Percentiles rank a stretch among this genome's conserved stretches.
Evolutionary conservation across 2,113 vertebrate species (phyloP).

Genomic region (Phylloscopus trochiloides): DNA sequence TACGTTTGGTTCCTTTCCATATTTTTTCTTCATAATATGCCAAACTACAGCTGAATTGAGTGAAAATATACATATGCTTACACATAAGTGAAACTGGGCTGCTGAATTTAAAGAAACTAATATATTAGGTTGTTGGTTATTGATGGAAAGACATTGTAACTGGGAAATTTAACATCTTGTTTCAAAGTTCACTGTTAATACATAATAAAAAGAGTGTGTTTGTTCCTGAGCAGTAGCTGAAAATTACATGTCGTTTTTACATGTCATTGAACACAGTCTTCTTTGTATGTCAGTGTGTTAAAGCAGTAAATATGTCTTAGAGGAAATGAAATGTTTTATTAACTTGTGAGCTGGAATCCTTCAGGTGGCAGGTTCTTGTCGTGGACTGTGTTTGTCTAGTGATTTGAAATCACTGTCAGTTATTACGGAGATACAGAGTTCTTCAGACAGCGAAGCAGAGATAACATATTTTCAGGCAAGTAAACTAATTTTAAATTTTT

Average conservation of each 20-base stretch:
- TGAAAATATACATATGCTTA: not conserved
- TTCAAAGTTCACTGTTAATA: not conserved
- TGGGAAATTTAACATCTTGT: not conserved
- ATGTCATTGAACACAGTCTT: rapidly evolving
- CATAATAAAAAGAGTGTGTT: not conserved
- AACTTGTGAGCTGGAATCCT: not conserved
- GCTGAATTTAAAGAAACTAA: not conserved
- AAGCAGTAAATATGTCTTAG: not conserved
- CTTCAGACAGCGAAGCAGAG: constrained; percentile 71
- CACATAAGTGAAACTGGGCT: not conserved
- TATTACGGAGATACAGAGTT: constrained; percentile 80
- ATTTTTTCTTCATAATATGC: not conserved
- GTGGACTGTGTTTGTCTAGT: constrained; percentile 89
- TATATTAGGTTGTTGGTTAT: not conserved
- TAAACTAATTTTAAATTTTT: not conserved
- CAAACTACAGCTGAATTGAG: not conserved
- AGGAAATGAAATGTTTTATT: not conserved
- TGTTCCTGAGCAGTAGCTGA: not conserved
- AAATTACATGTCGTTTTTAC: not conserved
- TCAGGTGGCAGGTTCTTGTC: constrained; percentile 88
- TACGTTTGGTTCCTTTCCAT: constrained; percentile 36
- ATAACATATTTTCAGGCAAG: constrained; percentile 89
- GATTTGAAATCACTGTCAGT: constrained; percentile 92
- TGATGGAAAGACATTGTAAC: not conserved
- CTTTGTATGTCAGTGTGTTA: not conserved